Evolutionary conservation across 2,888 invertebrate genomes (phyloP).

Genomic region (Laspeyria flexula): DNA sequence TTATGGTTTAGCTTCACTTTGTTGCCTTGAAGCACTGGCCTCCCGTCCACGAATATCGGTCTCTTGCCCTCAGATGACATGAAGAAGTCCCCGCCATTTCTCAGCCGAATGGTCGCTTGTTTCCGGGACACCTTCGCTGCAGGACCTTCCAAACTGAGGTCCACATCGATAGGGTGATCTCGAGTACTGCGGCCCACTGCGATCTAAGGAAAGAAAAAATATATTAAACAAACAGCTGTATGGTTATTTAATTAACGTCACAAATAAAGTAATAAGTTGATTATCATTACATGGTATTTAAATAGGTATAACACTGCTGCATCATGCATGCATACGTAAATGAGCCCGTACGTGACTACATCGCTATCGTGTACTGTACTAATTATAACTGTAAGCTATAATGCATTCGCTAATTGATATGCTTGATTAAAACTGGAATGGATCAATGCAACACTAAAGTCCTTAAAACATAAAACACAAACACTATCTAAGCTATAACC

Average conservation of each 20-base stretch:
- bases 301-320: slow-evolving; percentile 16
- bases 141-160: slow-evolving; percentile 96
- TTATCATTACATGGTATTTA: slow-evolving; percentile 8
- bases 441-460: slow-evolving; percentile 31
- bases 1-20: slow-evolving; percentile 97
- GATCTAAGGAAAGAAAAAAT: slow-evolving; percentile 84
- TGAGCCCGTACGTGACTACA: slow-evolving; percentile 12
- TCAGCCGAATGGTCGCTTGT: slow-evolving; percentile 95
- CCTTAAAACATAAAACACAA: slow-evolving; percentile 1
- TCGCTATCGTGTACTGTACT: slow-evolving; percentile 21
- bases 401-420: slow-evolving; percentile 61
- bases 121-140: slow-evolving; percentile 97
- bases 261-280: slow-evolving; percentile 8
- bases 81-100: slow-evolving; percentile 97
- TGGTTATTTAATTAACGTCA: slow-evolving; percentile 12
- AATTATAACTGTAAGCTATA: slow-evolving; percentile 46
- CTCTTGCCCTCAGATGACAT: slow-evolving; percentile 97
- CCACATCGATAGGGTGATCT: slow-evolving; percentile 96
- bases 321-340: neutral
- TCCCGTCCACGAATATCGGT: slow-evolving; percentile 97
- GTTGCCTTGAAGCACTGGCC: slow-evolving; percentile 94
- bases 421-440: slow-evolving; percentile 58
- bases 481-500: slow-evolving; percentile 5
- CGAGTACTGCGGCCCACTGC: slow-evolving; percentile 96
- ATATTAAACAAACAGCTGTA: slow-evolving; percentile 7